Conservation (phyloP, 2,888 invertebrate species). For the Cataglyphis altisquamis region DNA sequence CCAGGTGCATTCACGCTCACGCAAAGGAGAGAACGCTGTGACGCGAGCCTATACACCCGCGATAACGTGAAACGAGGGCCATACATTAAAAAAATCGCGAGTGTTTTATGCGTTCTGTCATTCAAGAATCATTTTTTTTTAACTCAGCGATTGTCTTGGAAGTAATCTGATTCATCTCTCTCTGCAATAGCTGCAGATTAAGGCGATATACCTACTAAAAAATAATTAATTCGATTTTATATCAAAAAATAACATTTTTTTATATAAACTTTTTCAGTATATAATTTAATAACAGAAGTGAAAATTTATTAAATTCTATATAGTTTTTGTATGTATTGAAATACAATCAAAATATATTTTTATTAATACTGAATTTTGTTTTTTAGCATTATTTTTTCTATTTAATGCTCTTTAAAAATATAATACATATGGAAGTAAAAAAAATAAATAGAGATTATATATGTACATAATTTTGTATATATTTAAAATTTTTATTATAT, state of each 20-base stretch:
- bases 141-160: background rate
- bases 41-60: slow-evolving; percentile 18
- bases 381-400: background rate
- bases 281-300: background rate
- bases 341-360: background rate
- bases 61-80: slow-evolving; percentile 19
- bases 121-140: background rate
- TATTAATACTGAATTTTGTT: background rate
- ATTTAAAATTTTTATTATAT: background rate
- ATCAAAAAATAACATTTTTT: background rate
- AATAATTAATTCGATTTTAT: background rate
- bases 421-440: background rate
- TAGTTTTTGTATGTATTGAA: background rate
- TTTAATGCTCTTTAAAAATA: background rate
- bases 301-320: background rate
- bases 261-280: background rate
- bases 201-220: background rate
- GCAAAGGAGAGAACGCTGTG: slow-evolving; percentile 22
- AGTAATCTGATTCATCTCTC: background rate
- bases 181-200: background rate
- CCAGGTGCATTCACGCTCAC: slow-evolving; percentile 38
- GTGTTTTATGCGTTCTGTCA: background rate
- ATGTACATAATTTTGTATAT: background rate
- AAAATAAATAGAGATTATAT: background rate
- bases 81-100: background rate